phyloP scores from a whole-genome alignment of 2,113 vertebrate species.

The Hippopotamus amphibius region DNA sequence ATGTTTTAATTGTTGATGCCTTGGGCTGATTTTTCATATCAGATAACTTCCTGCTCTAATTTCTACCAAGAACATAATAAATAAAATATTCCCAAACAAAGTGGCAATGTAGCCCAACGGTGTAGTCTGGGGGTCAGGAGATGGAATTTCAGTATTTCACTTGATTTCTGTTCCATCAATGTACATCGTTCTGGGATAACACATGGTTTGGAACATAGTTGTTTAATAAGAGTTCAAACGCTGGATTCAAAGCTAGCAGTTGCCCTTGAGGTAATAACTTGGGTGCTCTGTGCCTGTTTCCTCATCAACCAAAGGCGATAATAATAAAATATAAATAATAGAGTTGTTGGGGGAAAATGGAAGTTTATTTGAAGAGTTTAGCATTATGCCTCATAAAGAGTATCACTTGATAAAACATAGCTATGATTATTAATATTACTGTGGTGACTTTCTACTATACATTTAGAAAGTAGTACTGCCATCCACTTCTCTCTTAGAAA shows the following conservation, averaged over 20 bases:
- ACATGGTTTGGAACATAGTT: background rate
- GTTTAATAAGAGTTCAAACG: constrained; percentile 15
- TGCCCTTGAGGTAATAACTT: background rate
- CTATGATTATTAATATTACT: constrained; percentile 8
- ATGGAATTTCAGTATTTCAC: background rate
- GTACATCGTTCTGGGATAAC: background rate
- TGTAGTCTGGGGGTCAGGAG: background rate
- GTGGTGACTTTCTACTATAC: background rate
- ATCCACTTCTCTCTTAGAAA: background rate
- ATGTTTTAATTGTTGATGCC: background rate
- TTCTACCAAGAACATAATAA: background rate
- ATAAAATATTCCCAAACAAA: background rate
- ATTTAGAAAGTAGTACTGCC: background rate
- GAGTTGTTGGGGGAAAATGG: background rate
- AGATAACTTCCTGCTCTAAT: background rate
- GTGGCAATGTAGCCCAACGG: background rate
- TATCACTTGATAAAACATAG: background rate
- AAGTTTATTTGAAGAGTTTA: constrained; percentile 44
- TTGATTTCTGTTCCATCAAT: background rate
- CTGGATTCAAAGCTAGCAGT: constrained; percentile 19
- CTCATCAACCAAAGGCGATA: background rate
- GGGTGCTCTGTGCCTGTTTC: background rate
- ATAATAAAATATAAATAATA: constrained; percentile 5
- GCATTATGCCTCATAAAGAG: background rate
- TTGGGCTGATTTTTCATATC: constrained; percentile 32